Conservation (phyloP, 2,888 invertebrate species). For the Parnassius smintheus region DNA sequence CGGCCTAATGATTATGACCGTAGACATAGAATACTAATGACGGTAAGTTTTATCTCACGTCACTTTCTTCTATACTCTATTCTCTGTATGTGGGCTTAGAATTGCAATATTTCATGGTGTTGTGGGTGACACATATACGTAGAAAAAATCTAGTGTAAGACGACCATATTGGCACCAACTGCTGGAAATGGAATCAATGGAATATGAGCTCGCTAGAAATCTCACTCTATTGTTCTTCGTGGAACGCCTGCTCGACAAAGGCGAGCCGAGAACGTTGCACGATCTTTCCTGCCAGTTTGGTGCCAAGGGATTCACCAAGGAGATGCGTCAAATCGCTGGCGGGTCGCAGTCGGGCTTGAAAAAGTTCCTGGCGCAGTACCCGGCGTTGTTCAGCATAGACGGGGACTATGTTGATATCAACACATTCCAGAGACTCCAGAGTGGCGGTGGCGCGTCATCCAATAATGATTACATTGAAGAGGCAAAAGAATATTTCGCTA, state of each 20-base stretch:
- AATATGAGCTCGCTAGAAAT: slow-evolving; percentile 96
- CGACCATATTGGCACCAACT: slow-evolving; percentile 77
- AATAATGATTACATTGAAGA: slow-evolving; percentile 96
- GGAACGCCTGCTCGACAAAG: slow-evolving; percentile 98
- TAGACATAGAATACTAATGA: slow-evolving; percentile 18
- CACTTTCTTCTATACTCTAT: slow-evolving; percentile 56
- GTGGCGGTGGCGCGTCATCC: slow-evolving; percentile 82
- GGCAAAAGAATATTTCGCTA: slow-evolving; percentile 98
- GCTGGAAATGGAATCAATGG: slow-evolving; percentile 92
- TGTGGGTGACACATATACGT: slow-evolving; percentile 81
- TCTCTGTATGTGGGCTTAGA: slow-evolving; percentile 59
- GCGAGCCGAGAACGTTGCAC: slow-evolving; percentile 96
- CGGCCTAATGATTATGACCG: too few species aligned
- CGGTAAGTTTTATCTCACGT: slow-evolving; percentile 44
- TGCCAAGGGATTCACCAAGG: slow-evolving; percentile 98
- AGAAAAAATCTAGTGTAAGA: slow-evolving; percentile 77
- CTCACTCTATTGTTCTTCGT: slow-evolving; percentile 98
- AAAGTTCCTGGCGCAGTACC: slow-evolving; percentile 98
- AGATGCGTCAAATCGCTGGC: slow-evolving; percentile 97
- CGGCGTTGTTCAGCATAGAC: slow-evolving; percentile 96
- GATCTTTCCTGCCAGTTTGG: slow-evolving; percentile 99
- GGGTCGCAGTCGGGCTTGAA: slow-evolving; percentile 98
- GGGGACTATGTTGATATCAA: slow-evolving; percentile 95
- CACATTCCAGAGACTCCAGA: slow-evolving; percentile 84
- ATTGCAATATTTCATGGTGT: slow-evolving; percentile 79